phyloP scores from a whole-genome alignment of 2,888 invertebrate species.

The Aphidius colemani region DNA sequence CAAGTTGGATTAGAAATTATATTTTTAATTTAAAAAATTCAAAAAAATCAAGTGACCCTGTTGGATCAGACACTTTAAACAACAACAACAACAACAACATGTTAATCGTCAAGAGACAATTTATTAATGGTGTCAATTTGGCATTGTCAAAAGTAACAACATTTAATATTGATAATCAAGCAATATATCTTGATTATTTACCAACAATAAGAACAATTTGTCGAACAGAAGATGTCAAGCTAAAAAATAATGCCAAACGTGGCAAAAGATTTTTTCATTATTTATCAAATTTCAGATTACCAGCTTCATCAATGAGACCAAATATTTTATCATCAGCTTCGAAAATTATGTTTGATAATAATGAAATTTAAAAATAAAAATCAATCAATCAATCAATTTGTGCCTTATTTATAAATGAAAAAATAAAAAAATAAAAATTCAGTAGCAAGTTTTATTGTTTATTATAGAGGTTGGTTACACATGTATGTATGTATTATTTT shows the following conservation, averaged over 20 bases:
- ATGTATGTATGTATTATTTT: too few species aligned
- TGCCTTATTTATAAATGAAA: too few species aligned
- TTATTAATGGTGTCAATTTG: slow-evolving; percentile 41
- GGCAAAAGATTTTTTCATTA: slow-evolving; percentile 81
- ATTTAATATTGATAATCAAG: slow-evolving; percentile 63
- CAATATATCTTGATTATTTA: slow-evolving; percentile 72
- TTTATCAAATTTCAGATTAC: slow-evolving; percentile 65
- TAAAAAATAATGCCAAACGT: slow-evolving; percentile 67
- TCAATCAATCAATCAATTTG: too few species aligned
- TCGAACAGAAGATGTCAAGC: slow-evolving; percentile 69
- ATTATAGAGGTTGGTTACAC: too few species aligned
- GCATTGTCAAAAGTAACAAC: slow-evolving; percentile 63
- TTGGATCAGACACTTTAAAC: too few species aligned
- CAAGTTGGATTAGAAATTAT: slow-evolving; percentile 46
- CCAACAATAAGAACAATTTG: slow-evolving; percentile 72
- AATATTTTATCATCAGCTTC: slow-evolving; percentile 51
- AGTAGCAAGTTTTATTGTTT: too few species aligned
- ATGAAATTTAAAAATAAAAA: too few species aligned
- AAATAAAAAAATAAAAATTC: too few species aligned
- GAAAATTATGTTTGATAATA: slow-evolving; percentile 44
- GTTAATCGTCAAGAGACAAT: slow-evolving; percentile 38
- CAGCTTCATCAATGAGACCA: slow-evolving; percentile 38
- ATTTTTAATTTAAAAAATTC: slow-evolving; percentile 35
- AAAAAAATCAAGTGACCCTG: too few species aligned
- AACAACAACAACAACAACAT: slow-evolving; percentile 27